These are phyloP conservation scores for Neolamprologus cancellatus DNA, from an alignment of 2,113 vertebrate species.

Conservation along the genomic window DNA sequence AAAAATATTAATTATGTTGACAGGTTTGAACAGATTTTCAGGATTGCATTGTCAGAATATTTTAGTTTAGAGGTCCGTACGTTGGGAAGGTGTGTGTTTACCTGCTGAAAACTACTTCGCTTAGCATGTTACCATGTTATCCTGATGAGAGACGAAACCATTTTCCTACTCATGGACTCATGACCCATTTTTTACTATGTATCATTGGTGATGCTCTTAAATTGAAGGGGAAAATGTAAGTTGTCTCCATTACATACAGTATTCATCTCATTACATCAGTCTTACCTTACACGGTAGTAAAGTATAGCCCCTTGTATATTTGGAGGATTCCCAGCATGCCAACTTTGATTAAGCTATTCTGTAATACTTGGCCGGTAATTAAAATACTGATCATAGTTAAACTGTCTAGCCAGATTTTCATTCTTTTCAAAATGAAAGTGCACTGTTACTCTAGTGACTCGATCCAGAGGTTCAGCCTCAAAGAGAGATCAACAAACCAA, in stretches of 20 bases:
- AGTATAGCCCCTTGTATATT: background rate
- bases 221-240: rapidly evolving
- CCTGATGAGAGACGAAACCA: background rate
- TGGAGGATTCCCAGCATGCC: background rate
- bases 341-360: background rate
- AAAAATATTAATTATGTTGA: background rate
- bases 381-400: background rate
- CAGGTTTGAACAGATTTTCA: background rate
- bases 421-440: background rate
- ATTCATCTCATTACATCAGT: background rate
- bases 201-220: background rate
- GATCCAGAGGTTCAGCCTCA: background rate
- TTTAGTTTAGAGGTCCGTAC: background rate
- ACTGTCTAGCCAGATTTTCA: background rate
- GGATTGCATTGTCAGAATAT: background rate
- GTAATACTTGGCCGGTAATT: background rate
- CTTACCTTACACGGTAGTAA: background rate
- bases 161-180: background rate
- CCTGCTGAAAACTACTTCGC: background rate
- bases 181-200: rapidly evolving
- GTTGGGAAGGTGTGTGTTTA: background rate
- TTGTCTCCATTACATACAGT: background rate
- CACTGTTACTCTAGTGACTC: background rate
- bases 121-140: background rate
- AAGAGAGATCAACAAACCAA: background rate